Percentiles rank a stretch among this genome's conserved stretches.
phyloP scores from a whole-genome alignment of 2,888 invertebrate species.

The Hoplodrina blanda region DNA sequence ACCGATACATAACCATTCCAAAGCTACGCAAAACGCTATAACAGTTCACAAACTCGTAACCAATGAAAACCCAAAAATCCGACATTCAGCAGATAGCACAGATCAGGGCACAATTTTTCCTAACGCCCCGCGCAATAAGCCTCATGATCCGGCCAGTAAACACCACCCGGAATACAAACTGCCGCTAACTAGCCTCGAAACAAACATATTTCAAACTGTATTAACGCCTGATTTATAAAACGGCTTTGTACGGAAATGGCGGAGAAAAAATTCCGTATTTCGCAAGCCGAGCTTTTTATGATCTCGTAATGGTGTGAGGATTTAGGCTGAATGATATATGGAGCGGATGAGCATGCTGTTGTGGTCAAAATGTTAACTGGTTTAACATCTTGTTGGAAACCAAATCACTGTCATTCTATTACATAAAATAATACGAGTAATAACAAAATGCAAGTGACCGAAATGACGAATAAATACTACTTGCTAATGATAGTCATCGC shows the following conservation, averaged over 20 bases:
- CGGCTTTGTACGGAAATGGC: constrained; percentile 70
- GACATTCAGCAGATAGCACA: constrained; percentile 32
- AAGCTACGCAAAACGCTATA: constrained; percentile 27
- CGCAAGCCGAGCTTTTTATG: constrained; percentile 70
- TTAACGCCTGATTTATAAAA: constrained; percentile 83
- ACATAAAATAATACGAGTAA: too few relatives aligned
- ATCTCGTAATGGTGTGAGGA: constrained; percentile 66
- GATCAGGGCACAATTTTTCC: constrained; percentile 68
- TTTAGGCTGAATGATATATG: constrained; percentile 67
- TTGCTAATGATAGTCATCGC: not conserved
- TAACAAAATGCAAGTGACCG: too few relatives aligned
- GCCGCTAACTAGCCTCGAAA: constrained; percentile 76
- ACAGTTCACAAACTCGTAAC: constrained; percentile 42
- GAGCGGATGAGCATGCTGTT: constrained; percentile 53
- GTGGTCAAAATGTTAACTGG: constrained; percentile 25
- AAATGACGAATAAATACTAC: not conserved
- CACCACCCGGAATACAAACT: constrained; percentile 79
- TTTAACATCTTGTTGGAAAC: not conserved
- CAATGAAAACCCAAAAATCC: constrained; percentile 43
- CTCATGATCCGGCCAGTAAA: constrained; percentile 58
- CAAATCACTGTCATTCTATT: not conserved
- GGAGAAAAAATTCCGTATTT: constrained; percentile 68
- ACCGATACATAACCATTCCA: constrained; percentile 27
- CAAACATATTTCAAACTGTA: constrained; percentile 82
- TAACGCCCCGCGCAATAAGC: constrained; percentile 67